A percentile compares a stretch with the other conserved stretches of the same genome.
Conservation (phyloP, 2,888 invertebrate species). For the Acrobasis repandana region DNA sequence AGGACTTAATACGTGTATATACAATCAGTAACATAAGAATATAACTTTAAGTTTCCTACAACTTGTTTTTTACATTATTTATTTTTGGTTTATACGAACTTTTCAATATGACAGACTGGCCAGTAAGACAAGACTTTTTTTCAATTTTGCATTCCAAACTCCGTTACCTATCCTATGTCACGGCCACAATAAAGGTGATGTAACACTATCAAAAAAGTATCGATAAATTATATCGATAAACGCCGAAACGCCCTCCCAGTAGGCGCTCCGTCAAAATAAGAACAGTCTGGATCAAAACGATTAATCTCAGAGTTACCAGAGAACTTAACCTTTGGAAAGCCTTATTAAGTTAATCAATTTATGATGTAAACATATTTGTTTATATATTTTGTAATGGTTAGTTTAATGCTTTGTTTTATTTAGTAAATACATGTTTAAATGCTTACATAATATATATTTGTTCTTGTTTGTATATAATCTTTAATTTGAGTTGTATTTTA, state of each 20-base stretch:
- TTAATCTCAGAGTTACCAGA: constrained; percentile 71
- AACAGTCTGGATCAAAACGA: constrained; percentile 67
- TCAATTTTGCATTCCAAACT: constrained; percentile 11
- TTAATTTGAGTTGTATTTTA: no score
- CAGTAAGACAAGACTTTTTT: neutral
- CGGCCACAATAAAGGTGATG: constrained; percentile 26
- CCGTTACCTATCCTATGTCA: neutral
- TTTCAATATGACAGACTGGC: neutral
- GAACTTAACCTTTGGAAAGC: constrained; percentile 57
- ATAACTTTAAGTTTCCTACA: no score
- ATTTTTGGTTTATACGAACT: no score
- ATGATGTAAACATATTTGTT: constrained; percentile 38
- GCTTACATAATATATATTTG: no score
- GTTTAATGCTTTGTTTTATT: constrained; percentile 3
- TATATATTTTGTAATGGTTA: constrained; percentile 14
- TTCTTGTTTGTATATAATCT: no score
- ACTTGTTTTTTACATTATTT: no score
- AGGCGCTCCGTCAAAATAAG: constrained; percentile 46
- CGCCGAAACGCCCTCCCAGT: constrained; percentile 35
- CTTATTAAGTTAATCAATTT: constrained; percentile 72
- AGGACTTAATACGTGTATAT: no score
- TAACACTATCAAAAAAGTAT: constrained; percentile 24
- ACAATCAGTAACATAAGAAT: no score
- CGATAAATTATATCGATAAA: constrained; percentile 43
- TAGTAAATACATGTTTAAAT: no score